phyloP scores from a whole-genome alignment of 2,797 vertebrate genomes.

The Luscinia megarhynchos region DNA sequence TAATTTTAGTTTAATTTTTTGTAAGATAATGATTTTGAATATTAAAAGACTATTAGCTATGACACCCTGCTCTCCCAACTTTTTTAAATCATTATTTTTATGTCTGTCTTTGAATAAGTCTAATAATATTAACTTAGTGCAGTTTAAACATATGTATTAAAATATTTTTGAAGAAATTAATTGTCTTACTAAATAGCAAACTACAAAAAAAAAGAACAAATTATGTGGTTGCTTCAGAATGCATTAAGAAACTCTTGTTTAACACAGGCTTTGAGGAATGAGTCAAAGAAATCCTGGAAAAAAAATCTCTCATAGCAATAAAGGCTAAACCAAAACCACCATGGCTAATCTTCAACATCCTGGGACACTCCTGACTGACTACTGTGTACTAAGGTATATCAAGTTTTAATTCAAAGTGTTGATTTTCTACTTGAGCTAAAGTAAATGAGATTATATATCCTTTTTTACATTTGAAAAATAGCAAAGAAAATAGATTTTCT shows the following conservation, averaged over 20 bases:
- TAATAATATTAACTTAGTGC: not conserved
- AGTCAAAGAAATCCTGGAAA: slow-evolving; percentile 61
- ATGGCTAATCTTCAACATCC: slow-evolving; percentile 33
- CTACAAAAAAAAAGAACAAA: not conserved
- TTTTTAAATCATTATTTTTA: not conserved
- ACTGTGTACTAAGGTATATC: not conserved
- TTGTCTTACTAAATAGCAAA: not conserved
- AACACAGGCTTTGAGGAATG: slow-evolving; percentile 34
- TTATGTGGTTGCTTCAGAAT: slow-evolving; percentile 44
- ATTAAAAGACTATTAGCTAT: not conserved
- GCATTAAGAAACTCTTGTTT: slow-evolving; percentile 55
- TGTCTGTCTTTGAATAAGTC: not conserved
- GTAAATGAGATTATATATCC: not conserved
- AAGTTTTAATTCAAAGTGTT: not conserved
- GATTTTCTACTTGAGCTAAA: not conserved
- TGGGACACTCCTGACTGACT: not conserved
- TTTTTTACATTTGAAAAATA: not conserved
- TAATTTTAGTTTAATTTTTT: slow-evolving; percentile 32
- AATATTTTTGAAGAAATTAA: not conserved
- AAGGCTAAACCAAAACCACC: slow-evolving; percentile 41
- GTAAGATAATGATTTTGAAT: not conserved
- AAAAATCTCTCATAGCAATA: not conserved
- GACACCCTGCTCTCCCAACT: rapidly evolving
- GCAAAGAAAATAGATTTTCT: not conserved
- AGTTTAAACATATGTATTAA: not conserved